Evolutionary conservation across 2,888 invertebrate genomes (phyloP).

Genomic region (Machimus rusticus): DNA sequence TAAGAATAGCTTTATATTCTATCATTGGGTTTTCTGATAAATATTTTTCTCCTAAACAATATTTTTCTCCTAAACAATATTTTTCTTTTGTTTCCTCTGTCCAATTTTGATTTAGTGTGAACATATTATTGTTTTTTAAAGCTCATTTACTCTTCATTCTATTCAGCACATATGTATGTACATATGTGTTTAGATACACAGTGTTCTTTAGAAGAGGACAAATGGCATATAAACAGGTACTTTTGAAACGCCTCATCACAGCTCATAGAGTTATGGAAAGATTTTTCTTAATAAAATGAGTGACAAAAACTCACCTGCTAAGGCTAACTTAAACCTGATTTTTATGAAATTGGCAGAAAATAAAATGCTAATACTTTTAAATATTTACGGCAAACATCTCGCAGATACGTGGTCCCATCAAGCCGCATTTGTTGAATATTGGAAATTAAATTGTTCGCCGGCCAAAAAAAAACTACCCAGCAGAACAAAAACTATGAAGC

Average conservation of each 20-base stretch:
- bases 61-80: no score
- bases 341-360: background rate
- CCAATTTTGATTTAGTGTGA: no score
- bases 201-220: background rate
- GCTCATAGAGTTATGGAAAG: background rate
- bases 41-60: no score
- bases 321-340: background rate
- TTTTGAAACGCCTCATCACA: background rate
- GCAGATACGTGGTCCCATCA: background rate
- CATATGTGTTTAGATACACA: no score
- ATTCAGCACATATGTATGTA: no score
- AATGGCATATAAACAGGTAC: background rate
- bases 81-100: no score
- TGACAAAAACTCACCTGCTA: background rate
- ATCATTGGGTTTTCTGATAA: no score
- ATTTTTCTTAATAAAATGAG: background rate
- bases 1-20: no score
- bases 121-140: background rate
- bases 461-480: background rate
- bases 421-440: background rate
- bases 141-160: background rate
- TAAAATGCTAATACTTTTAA: background rate
- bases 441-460: background rate
- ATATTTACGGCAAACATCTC: background rate
- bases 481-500: background rate